Base-by-base conservation (phyloP, 2,888 invertebrate genomes). In the Drosophila nigricruria region DNA sequence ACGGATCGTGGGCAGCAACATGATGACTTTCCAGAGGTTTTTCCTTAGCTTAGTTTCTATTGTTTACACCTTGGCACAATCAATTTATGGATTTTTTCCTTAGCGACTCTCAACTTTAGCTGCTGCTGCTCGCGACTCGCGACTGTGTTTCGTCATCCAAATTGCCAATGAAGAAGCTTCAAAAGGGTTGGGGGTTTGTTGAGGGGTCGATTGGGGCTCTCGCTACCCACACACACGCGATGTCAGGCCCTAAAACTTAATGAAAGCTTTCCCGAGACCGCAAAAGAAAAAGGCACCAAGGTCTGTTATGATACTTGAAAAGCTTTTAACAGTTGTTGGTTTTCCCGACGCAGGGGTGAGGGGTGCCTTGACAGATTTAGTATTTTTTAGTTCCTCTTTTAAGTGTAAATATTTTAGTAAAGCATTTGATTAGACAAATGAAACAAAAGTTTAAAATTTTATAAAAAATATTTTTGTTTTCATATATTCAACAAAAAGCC, bases 61-160 rank as follows among this genome's bases (percentile, higher is more conserved):
- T 40, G 74, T 79, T 63, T 66, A 79, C 62, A 61, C 64, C 30
- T 56, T 25, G 36, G 30, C 53, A 53, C 69, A 90, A 90, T 90
- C 83, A 90, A 85, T 86, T 86, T 88, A 85, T 89, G 58, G 84
- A 89, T 85, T 89, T 86, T 73, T 68, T 34, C 32, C 43, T 71
- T 40, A 3, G n/a, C 36, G 52, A 38, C 38, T 50, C 52, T 64
- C 36, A 58, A 70, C 58, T 60, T 57, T 40, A 40, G 42, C 25
- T 59, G 68, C 73, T 56, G 36, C 12, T 36, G 50, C 57, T 56
- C n/a, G 62, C 73, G 65, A 64, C 71, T 68, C 65, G 69, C 77
- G 61, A 69, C 75, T 73, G 75, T 18, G 49, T 82, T 89, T 89
- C 88, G 88, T 89, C 88, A 88, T 87, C 73, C 88, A 78, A 78